Base-by-base conservation (phyloP, 2,797 vertebrate species). In the Hirundo rustica region DNA sequence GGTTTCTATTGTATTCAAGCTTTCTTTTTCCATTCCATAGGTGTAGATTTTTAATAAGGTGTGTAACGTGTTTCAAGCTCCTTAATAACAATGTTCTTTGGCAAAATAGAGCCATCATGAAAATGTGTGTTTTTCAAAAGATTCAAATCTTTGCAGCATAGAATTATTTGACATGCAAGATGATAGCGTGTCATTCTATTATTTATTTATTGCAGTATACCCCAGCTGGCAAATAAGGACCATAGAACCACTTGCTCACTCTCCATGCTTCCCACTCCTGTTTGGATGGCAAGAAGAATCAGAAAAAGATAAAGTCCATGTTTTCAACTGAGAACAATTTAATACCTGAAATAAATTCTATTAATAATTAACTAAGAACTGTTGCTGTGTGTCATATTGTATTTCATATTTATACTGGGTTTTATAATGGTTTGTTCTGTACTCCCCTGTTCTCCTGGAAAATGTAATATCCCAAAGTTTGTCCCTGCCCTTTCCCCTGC, bases 221-320 rank as follows among this genome's bases (percentile, higher is more conserved):
- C 11, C 10, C 9, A 55, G 2, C 8, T 16, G 13, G 14, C 10
- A 76, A 34, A 50, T 27, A 53, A 53, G 10, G 38, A 57, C 9
- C 7, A 23, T 27, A 45, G n/a, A 77, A 25, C 5, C 2, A 3
- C 21, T 76, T 27, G 9, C 6, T 51, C 44, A 26, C 3, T 40
- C 38, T 50, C 21, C 0, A 1, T 32, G 4, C 13, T 10, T 29
- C 7, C 42, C 18, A 88, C 5, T 2, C 7, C 7, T 51, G 25
- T 71, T 0, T 34, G 9, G 20, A 34, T 26, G 17, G 3, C 30
- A 77, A 77, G 14, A 64, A 62, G 23, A 57, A 50, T 21, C 71
- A 70, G 27, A 53, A 71, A 51, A 77, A 60, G 3, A 2, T 48
- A 29, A 65, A 55, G 4, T 20, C 8, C 10, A 8, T 26, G 5